Evolutionary conservation across 1,140 invertebrate genomes (phyloP).

Genomic region (Aricia agestis): DNA sequence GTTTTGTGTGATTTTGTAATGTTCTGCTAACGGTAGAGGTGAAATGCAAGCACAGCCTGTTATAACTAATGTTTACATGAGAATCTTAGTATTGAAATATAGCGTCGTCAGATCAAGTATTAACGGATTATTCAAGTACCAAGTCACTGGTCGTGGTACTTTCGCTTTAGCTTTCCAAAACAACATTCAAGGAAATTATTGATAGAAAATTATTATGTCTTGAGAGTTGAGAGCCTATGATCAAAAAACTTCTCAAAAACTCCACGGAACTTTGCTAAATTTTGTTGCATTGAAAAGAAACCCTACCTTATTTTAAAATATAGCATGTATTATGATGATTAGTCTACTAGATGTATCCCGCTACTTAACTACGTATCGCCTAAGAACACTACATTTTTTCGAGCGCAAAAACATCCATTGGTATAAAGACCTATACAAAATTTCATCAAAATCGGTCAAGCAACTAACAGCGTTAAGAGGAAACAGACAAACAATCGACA

Average conservation of each 20-base stretch:
- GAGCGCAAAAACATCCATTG: no score
- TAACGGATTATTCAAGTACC: constrained; percentile 31
- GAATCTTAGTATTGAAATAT: neutral
- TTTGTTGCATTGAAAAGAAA: no score
- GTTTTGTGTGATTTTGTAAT: neutral
- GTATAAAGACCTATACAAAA: no score
- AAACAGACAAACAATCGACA: no score
- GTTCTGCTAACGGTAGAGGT: neutral
- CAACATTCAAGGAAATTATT: constrained; percentile 31
- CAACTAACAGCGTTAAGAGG: no score
- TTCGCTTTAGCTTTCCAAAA: constrained; percentile 66
- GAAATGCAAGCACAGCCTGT: neutral
- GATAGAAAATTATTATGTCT: neutral
- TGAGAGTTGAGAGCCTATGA: neutral
- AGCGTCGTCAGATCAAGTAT: constrained; percentile 3
- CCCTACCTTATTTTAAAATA: no score
- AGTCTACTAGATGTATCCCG: no score
- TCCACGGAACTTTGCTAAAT: no score
- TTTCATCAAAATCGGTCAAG: no score
- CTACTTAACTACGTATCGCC: no score
- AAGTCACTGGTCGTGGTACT: constrained; percentile 49
- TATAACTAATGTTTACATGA: neutral
- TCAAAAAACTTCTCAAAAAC: neutral
- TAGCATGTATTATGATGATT: no score
- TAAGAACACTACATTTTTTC: no score